A percentile compares a stretch with the other conserved stretches of the same genome.
Evolutionary conservation across 2,113 vertebrate species (phyloP).

Genomic region (Collichthys lucidus): DNA sequence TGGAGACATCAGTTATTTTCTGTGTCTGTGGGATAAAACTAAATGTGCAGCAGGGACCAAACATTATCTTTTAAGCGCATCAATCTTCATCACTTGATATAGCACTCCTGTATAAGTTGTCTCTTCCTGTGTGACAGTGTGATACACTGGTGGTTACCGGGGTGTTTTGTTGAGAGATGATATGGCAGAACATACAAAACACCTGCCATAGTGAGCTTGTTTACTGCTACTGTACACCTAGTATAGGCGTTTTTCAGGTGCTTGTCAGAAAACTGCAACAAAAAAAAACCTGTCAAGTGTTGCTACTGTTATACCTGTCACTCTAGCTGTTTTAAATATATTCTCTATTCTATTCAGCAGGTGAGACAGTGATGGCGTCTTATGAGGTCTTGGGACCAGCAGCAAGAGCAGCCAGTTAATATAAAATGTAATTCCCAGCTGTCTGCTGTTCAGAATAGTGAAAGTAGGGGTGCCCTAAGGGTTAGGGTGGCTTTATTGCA

Average conservation of each 20-base stretch:
- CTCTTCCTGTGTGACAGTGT: too few species aligned
- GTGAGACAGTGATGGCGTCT: background rate
- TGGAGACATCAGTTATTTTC: background rate
- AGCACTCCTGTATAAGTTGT: too few species aligned
- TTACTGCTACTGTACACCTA: background rate
- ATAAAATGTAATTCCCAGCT: background rate
- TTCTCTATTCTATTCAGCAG: background rate
- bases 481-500: background rate
- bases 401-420: conserved; percentile 3
- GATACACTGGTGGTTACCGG: too few species aligned
- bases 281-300: background rate
- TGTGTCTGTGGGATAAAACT: background rate
- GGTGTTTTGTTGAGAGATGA: background rate
- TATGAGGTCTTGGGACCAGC: background rate
- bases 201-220: too few species aligned
- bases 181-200: background rate
- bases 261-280: background rate
- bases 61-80: background rate
- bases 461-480: background rate
- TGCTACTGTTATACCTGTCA: background rate
- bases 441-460: background rate
- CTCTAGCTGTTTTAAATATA: background rate
- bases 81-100: too few species aligned
- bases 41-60: background rate
- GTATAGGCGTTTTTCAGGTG: background rate